Conservation (phyloP, 2,797 vertebrate species). For the Acanthurus leucopareius region DNA sequence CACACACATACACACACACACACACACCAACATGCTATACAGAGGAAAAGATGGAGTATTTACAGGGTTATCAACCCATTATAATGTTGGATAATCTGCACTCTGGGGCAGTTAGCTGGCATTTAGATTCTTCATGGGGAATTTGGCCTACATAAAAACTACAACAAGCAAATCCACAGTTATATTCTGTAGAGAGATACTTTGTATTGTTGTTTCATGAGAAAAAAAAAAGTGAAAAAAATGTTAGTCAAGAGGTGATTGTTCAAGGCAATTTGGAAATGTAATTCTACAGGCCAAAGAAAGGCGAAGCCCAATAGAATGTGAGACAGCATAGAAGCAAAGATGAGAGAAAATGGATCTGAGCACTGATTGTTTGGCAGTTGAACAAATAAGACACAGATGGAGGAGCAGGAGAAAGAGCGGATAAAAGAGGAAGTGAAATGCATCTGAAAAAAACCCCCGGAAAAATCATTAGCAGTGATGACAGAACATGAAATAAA, state of each 20-base stretch:
- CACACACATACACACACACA: slow-evolving; percentile 10
- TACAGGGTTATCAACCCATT: slow-evolving; percentile 68
- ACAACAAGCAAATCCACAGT: slow-evolving; percentile 41
- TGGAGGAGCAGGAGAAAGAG: slow-evolving; percentile 9
- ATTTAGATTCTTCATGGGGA: slow-evolving; percentile 61
- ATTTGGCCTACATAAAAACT: slow-evolving; percentile 65
- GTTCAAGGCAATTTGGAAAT: slow-evolving; percentile 46
- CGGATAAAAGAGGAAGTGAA: slow-evolving; percentile 8
- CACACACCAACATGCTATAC: slow-evolving; percentile 13
- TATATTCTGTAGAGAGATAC: slow-evolving; percentile 19
- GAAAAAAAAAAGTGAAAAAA: background rate
- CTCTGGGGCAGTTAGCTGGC: slow-evolving; percentile 64
- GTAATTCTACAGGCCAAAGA: slow-evolving; percentile 19
- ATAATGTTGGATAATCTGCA: slow-evolving; percentile 71
- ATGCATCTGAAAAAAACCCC: background rate
- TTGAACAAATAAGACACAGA: slow-evolving; percentile 52
- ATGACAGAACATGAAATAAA: slow-evolving; percentile 23
- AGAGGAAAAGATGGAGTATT: slow-evolving; percentile 51
- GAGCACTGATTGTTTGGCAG: slow-evolving; percentile 34
- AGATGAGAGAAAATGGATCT: slow-evolving; percentile 10
- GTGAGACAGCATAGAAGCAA: background rate
- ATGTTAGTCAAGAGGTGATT: slow-evolving; percentile 37
- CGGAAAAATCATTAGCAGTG: background rate
- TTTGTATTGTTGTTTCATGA: slow-evolving; percentile 26
- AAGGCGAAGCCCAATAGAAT: background rate